Conservation (phyloP, 30 jellyfish, hydroid and myxozoan species). For the Aurelia sp. region DNA sequence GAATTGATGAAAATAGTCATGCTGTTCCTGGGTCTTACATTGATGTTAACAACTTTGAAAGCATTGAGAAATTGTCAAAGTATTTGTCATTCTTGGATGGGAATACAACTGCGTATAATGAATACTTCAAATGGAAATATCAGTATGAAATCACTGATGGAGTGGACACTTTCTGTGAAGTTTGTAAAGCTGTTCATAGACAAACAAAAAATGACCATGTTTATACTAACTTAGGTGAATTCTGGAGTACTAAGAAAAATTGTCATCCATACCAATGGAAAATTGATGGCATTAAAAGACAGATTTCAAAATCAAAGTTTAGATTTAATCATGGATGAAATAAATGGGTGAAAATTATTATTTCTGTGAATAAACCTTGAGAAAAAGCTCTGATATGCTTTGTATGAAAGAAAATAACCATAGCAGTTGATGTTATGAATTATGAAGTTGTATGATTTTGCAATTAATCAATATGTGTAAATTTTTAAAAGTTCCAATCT, state of each 20-base stretch:
- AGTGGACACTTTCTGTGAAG: slow-evolving; percentile 77
- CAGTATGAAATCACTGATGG: slow-evolving; percentile 72
- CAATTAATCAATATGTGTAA: no score
- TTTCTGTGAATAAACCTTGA: no score
- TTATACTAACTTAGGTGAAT: slow-evolving; percentile 56
- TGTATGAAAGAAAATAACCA: no score
- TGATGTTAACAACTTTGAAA: slow-evolving; percentile 70
- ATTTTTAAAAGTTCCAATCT: no score
- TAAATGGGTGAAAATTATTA: no score
- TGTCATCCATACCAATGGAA: slow-evolving; percentile 72
- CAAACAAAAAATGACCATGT: slow-evolving; percentile 4
- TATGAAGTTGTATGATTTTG: no score
- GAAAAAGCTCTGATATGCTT: no score
- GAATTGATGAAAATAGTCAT: slow-evolving; percentile 29
- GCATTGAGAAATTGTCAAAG: slow-evolving; percentile 72
- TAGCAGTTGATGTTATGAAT: no score
- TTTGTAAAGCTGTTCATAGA: slow-evolving; percentile 80
- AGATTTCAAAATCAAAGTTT: slow-evolving; percentile 72
- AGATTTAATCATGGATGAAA: neutral
- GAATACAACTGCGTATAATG: slow-evolving; percentile 87
- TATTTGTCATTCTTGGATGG: slow-evolving; percentile 72
- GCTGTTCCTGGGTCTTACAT: slow-evolving; percentile 90
- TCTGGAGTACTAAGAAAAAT: slow-evolving; percentile 75
- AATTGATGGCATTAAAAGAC: slow-evolving; percentile 42
- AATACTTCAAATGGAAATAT: slow-evolving; percentile 87